Base-by-base conservation (phyloP, 2,888 invertebrate genomes). In the Drosophila bunnanda region DNA sequence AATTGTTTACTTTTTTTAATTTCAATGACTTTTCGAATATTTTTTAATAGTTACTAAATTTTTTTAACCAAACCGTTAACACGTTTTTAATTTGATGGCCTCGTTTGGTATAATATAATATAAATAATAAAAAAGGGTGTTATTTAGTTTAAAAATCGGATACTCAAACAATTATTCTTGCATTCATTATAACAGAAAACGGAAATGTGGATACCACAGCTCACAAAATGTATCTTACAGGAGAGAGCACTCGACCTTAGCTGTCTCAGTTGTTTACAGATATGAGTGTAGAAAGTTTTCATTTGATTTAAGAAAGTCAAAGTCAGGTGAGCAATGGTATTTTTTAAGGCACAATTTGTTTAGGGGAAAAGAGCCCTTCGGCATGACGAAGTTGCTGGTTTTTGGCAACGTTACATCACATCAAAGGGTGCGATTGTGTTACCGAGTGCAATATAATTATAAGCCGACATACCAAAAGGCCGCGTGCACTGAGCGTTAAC, bases 381-480 rank as follows among this genome's bases (percentile, higher is more conserved):
- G 13, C 2, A 13, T 30, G 13, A 4, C 13, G n/a, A 52, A 58
- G 41, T 17, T 44, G 9, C 9, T 56, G 2, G 7, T 13, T 36
- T 15, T 38, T 7, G 36, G 6, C 32, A 25, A 20, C 32, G 12
- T 25, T 39, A 34, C 67, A n/a, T 46, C 30, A 28, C 38, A 25
- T 20, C 20, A 28, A 67, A 34, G 53, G 7, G 15, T 15, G 25
- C 2, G 32, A 13, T n/a, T 46, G 17, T 53, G 28, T 55, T 22
- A n/a, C n/a, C 17, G 12, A 9, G 32, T 61, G 17, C 25, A n/a
- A n/a, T 25, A 48, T 20, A 66, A 17, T 53, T 44, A 28, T 43
- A 36, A 32, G 39, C 4, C n/a, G 41, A 88, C 85, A 83, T 91
- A 90, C 91, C 90, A 90, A 55, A n/a, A 90, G 77, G 52, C 76